phyloP scores from a whole-genome alignment of 2,888 invertebrate species.

The Pinctada fucata region DNA sequence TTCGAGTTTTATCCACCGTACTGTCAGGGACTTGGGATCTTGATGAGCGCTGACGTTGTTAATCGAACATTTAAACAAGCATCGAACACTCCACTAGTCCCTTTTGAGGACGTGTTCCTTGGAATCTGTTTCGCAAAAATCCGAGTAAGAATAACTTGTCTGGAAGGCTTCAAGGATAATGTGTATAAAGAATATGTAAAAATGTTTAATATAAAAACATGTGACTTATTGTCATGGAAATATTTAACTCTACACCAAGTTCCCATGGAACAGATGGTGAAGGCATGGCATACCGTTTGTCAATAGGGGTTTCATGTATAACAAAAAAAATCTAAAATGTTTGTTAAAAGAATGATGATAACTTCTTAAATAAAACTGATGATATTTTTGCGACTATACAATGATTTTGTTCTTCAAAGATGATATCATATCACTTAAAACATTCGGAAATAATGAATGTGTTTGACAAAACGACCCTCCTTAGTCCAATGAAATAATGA shows the following conservation, averaged over 20 bases:
- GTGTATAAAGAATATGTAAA: neutral
- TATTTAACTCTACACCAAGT: slow-evolving; percentile 10
- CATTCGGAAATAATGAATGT: too few relatives aligned
- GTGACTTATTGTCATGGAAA: neutral
- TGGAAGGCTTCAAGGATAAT: slow-evolving; percentile 4
- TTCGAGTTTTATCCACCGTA: slow-evolving; percentile 7
- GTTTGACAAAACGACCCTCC: too few relatives aligned
- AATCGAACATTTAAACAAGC: neutral
- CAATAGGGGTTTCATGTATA: too few relatives aligned
- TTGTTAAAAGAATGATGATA: too few relatives aligned
- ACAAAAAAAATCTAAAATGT: too few relatives aligned
- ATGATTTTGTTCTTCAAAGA: too few relatives aligned
- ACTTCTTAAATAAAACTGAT: too few relatives aligned
- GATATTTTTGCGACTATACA: too few relatives aligned
- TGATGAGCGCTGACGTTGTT: neutral
- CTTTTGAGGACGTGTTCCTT: slow-evolving; percentile 3
- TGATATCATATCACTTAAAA: too few relatives aligned
- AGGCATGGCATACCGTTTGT: neutral
- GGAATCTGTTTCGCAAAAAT: neutral
- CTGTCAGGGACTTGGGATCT: slow-evolving; percentile 9
- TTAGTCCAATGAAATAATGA: too few relatives aligned
- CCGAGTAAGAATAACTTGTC: neutral
- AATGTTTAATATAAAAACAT: neutral
- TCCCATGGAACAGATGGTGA: neutral
- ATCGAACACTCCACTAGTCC: slow-evolving; percentile 2